These are phyloP conservation scores for Lobophora halterata DNA, from an alignment of 2,888 invertebrate species.

Conservation along the genomic window DNA sequence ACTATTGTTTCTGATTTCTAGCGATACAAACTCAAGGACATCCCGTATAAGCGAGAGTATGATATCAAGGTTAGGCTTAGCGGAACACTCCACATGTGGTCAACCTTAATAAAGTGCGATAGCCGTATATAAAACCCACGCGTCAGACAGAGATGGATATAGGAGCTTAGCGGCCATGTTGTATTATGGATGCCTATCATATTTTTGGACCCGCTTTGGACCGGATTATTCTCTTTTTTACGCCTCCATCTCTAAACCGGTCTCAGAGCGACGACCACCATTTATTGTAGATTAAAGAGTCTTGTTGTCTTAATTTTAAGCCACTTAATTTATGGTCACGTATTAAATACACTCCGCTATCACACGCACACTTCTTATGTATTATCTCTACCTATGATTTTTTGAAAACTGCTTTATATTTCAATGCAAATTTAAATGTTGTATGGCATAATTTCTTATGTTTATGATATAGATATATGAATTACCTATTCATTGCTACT, in stretches of 20 bases:
- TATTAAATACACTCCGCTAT: slow-evolving; percentile 73
- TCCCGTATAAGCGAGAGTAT: slow-evolving; percentile 71
- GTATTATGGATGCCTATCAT: slow-evolving; percentile 81
- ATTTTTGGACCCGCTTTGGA: slow-evolving; percentile 79
- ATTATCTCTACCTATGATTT: no score
- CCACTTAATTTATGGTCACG: slow-evolving; percentile 76
- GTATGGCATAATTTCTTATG: no score
- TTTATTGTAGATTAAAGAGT: slow-evolving; percentile 82
- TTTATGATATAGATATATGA: no score
- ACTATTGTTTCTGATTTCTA: slow-evolving; percentile 7
- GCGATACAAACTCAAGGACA: slow-evolving; percentile 42
- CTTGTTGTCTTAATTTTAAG: slow-evolving; percentile 82
- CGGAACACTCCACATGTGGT: slow-evolving; percentile 81
- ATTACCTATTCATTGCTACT: no score
- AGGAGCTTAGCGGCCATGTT: slow-evolving; percentile 80
- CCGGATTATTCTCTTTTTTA: slow-evolving; percentile 78
- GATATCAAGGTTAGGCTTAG: slow-evolving; percentile 81
- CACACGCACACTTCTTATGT: no score
- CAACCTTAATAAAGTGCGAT: slow-evolving; percentile 77
- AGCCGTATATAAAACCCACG: slow-evolving; percentile 47
- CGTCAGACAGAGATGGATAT: slow-evolving; percentile 60
- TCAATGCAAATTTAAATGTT: no score
- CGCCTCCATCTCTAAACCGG: slow-evolving; percentile 76
- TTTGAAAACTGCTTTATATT: no score
- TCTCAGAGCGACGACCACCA: slow-evolving; percentile 75